Base-by-base conservation (phyloP, 1,140 invertebrate species). In the Drosophila sproati region DNA sequence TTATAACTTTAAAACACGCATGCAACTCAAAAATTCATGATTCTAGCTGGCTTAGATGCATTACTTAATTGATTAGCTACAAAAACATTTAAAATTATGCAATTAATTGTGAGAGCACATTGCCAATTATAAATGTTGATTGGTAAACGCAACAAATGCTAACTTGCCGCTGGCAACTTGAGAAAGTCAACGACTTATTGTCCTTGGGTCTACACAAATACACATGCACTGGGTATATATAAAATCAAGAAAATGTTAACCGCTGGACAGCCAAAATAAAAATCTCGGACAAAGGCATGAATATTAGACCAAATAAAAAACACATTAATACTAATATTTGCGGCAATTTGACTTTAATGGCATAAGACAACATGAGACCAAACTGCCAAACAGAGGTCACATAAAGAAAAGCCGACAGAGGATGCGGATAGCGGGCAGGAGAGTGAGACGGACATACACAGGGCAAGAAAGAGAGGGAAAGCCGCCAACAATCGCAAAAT, bases 251-350 rank as follows among this genome's bases (percentile, higher is more conserved):
- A 41, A 32, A 8, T 41, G 5, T 51, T 62, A 51, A 51, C 39
- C 41, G 29, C n/a, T 8, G 61, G 45, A 51, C 51, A 68, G 55
- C 0, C 20, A 20, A 20, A 20, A 59, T 20, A 60, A 55, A 56
- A 52, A 50, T 57, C 8, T 51, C 34, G 20, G 39, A 78, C 72
- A 78, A 43, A 52, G 80, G 69, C 64, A 66, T 73, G 82, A 66
- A 57, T 39, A 77, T 81, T 56, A 73, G 77, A 54, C 41, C 78
- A 78, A 89, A 89, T 90, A 88, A 88, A 88, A 89, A 90, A 74
- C 73, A 54, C 85, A 89, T 89, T 89, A 89, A 89, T 89, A 89
- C 81, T 89, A 80, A 89, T 89, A 89, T 88, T 76, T 80, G 75
- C 82, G 85, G 89, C 78, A 89, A 89, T 79, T 75, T 76, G 80